Percentiles rank a stretch among this genome's conserved stretches.
These are phyloP conservation scores for Microctenopoma lineatum DNA, from an alignment of 2,797 vertebrate genomes.

Conservation along the genomic window DNA sequence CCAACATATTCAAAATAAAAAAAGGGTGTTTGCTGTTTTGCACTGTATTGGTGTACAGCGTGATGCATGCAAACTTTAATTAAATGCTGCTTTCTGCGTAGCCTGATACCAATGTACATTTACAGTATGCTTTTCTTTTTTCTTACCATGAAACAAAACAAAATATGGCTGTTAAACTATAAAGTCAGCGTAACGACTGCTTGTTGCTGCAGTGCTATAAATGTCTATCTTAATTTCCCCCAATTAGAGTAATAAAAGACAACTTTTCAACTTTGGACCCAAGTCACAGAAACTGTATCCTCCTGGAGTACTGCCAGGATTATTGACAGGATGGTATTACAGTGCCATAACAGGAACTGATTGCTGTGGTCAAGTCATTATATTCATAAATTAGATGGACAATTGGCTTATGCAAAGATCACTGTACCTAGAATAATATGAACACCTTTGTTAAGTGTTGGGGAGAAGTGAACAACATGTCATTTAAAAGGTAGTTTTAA, in stretches of 20 bases:
- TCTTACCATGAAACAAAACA: conserved; percentile 67
- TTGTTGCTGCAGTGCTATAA: conserved; percentile 49
- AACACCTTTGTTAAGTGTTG: not conserved
- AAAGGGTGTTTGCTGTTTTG: not conserved
- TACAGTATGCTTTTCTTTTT: conserved; percentile 50
- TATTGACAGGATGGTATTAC: conserved; percentile 51
- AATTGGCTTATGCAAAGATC: not conserved
- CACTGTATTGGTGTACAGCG: too few species aligned
- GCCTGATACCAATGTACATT: conserved; percentile 49
- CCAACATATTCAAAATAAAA: not conserved
- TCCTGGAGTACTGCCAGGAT: conserved; percentile 57
- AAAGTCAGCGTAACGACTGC: conserved; percentile 53
- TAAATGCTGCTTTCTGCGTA: conserved; percentile 57
- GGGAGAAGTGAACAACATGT: too few species aligned
- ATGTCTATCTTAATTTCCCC: conserved; percentile 64
- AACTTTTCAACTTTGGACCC: conserved; percentile 82
- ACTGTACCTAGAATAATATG: conserved; percentile 5
- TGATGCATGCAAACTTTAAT: not conserved
- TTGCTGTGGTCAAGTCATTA: conserved; percentile 44
- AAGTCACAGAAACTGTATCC: conserved; percentile 58
- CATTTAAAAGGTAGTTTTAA: too few species aligned
- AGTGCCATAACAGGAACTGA: conserved; percentile 47
- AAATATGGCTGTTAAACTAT: conserved; percentile 65
- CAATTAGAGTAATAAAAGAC: conserved; percentile 77
- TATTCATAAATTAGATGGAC: conserved; percentile 27